phyloP scores from a whole-genome alignment of 2,888 invertebrate genomes.

The Linnaemya vulpina region DNA sequence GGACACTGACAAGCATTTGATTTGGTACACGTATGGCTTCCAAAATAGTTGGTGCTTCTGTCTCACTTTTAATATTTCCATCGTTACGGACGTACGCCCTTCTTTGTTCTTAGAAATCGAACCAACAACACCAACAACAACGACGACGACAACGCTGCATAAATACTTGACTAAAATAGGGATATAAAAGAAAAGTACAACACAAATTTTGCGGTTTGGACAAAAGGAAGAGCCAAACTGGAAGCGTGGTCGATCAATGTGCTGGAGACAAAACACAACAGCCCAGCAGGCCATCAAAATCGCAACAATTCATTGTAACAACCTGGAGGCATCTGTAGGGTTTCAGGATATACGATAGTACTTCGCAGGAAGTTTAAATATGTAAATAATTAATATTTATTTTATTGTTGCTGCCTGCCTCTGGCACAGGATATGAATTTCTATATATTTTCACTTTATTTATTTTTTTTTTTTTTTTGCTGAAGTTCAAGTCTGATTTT shows the following conservation, averaged over 20 bases:
- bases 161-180: constrained; percentile 39
- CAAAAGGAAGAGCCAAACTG: constrained; percentile 48
- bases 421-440: constrained; percentile 25
- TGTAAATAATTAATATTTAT: constrained; percentile 33
- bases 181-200: neutral
- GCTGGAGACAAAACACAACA: constrained; percentile 31
- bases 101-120: constrained; percentile 3
- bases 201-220: constrained; percentile 54
- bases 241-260: constrained; percentile 53
- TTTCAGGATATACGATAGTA: constrained; percentile 64
- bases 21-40: constrained; percentile 52
- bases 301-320: constrained; percentile 39
- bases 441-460: too few species aligned
- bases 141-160: neutral
- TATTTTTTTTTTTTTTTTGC: neutral
- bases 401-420: neutral
- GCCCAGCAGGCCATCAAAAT: constrained; percentile 52
- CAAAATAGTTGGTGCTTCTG: constrained; percentile 7
- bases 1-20: constrained; percentile 28
- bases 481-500: neutral
- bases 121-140: neutral
- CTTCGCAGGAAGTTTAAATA: constrained; percentile 53
- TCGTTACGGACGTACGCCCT: neutral
- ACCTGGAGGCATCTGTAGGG: constrained; percentile 60
- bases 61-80: neutral